Percentiles rank a stretch among this genome's conserved stretches.
phyloP scores from a whole-genome alignment of 2,797 vertebrate genomes.

The Periophthalmus magnuspinnatus region DNA sequence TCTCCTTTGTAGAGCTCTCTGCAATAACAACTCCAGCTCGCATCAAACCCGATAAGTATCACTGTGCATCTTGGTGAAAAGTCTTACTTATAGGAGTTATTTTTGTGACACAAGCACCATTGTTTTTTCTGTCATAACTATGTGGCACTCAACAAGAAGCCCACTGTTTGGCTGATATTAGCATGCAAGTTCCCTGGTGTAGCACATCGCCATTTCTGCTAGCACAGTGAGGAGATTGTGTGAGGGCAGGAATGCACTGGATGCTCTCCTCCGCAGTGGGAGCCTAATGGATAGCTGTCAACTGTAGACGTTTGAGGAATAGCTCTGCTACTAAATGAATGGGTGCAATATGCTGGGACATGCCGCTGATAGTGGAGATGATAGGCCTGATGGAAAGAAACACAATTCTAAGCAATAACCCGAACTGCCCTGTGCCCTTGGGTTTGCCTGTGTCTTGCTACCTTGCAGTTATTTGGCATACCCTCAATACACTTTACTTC shows the following conservation, averaged over 20 bases:
- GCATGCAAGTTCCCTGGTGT: slow-evolving; percentile 88
- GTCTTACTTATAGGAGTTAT: slow-evolving; percentile 83
- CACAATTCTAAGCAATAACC: not conserved
- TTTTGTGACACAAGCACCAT: slow-evolving; percentile 80
- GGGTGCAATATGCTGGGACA: slow-evolving; percentile 2
- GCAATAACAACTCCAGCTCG: slow-evolving; percentile 32
- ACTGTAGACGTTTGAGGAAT: slow-evolving; percentile 41
- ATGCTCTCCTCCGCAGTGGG: slow-evolving; percentile 65
- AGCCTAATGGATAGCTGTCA: slow-evolving; percentile 59
- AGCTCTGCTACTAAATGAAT: slow-evolving; percentile 21
- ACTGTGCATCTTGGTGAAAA: slow-evolving; percentile 66
- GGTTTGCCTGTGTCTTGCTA: not conserved
- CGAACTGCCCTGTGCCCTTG: not conserved
- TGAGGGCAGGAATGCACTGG: slow-evolving; percentile 65
- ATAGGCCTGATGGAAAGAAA: slow-evolving; percentile 14
- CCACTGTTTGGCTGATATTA: slow-evolving; percentile 84
- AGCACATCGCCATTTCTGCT: slow-evolving; percentile 83
- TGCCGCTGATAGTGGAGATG: slow-evolving; percentile 1
- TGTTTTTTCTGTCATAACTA: slow-evolving; percentile 82
- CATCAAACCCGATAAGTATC: slow-evolving; percentile 72
- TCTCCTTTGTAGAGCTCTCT: slow-evolving; percentile 14
- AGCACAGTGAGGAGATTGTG: slow-evolving; percentile 84
- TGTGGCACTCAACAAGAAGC: slow-evolving; percentile 84
- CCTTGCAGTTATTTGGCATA: not conserved
- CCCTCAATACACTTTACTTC: not conserved